These are phyloP conservation scores for Tauraco hartlaubi DNA, from an alignment of 2,797 vertebrate genomes.

Conservation along the genomic window DNA sequence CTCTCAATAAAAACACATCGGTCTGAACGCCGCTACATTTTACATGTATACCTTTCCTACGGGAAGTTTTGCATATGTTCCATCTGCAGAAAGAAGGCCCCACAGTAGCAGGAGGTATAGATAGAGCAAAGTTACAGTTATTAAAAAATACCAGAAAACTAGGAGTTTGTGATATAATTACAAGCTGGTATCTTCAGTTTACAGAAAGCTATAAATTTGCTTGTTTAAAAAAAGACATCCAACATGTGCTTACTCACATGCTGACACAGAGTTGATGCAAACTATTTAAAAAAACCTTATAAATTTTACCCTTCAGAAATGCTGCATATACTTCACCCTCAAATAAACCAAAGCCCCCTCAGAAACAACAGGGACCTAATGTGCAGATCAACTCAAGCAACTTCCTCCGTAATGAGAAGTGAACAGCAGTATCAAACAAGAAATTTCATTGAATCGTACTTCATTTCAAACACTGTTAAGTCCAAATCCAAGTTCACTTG, in stretches of 20 bases:
- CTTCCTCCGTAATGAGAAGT: background rate
- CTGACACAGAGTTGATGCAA: slow-evolving; percentile 35
- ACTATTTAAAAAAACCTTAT: background rate
- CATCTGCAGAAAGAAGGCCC: background rate
- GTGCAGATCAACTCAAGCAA: background rate
- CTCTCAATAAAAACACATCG: background rate
- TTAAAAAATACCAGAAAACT: background rate
- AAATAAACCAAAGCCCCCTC: background rate
- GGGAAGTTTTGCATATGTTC: background rate
- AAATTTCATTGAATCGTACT: slow-evolving; percentile 28
- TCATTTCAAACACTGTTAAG: background rate
- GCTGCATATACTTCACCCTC: background rate
- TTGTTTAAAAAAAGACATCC: background rate
- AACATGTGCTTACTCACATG: slow-evolving; percentile 45
- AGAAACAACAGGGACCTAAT: background rate
- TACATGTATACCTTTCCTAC: background rate
- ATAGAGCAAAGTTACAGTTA: background rate
- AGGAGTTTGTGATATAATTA: background rate
- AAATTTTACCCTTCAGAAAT: slow-evolving; percentile 9
- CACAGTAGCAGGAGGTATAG: background rate
- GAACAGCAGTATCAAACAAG: background rate
- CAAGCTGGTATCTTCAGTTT: slow-evolving; percentile 27
- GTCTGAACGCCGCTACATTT: background rate
- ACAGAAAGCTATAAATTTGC: background rate
- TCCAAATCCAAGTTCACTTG: slow-evolving; percentile 30